A percentile compares a stretch with the other conserved stretches of the same genome.
phyloP scores from a whole-genome alignment of 1,140 invertebrate species.

The Cyclargus thomasi region DNA sequence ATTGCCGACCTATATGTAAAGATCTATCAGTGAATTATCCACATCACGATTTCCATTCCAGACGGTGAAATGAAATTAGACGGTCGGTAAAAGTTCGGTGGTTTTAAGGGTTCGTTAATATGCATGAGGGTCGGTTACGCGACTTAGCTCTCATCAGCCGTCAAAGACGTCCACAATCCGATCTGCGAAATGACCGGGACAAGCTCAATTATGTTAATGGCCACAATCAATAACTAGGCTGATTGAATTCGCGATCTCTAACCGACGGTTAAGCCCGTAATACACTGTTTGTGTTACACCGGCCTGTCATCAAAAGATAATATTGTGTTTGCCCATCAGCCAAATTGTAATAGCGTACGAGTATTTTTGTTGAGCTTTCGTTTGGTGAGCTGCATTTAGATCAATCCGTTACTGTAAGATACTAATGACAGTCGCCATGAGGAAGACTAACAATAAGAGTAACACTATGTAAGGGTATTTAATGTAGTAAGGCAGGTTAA shows the following conservation, averaged over 20 bases:
- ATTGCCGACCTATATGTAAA: no score
- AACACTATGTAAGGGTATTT: no score
- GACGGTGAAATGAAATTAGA: constrained; percentile 41
- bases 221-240: constrained; percentile 14
- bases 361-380: neutral
- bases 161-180: constrained; percentile 62
- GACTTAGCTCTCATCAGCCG: constrained; percentile 55
- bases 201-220: constrained; percentile 70
- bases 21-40: neutral
- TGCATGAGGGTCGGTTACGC: constrained; percentile 60
- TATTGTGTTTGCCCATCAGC: constrained; percentile 9
- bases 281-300: neutral
- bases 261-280: neutral
- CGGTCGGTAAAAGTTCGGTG: constrained; percentile 38
- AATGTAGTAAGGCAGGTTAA: no score
- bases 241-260: constrained; percentile 15
- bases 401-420: neutral
- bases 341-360: neutral
- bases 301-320: constrained; percentile 7
- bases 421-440: neutral
- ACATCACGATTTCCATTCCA: neutral
- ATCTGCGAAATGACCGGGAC: constrained; percentile 54
- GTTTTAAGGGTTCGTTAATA: constrained; percentile 58
- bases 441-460: neutral
- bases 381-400: no score